Base-by-base conservation (phyloP, 2,797 vertebrate genomes). In the Microcaecilia unicolor region DNA sequence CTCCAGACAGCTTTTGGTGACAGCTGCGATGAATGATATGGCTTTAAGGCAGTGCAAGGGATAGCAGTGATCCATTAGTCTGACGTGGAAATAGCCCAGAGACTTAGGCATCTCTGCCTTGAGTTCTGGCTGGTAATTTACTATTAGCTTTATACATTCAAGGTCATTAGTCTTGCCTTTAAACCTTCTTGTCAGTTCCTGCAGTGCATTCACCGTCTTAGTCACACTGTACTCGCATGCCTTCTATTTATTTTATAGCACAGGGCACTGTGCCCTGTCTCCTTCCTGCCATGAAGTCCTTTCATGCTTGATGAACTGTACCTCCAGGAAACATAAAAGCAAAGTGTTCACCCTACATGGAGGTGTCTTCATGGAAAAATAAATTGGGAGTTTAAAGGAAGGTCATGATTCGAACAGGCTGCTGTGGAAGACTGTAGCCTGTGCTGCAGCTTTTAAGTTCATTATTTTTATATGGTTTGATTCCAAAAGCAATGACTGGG, bases 361-460 rank as follows among this genome's bases (percentile, higher is more conserved):
- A 56, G 46, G 58, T 50, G 32, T 65, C 48, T 68, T 55, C 25
- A 6, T 17, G 30, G 43, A 35, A 40, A 62, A 58, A 68, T 68
- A 68, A 65, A 65, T 59, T 4, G 4, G 36, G 34, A 65, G 48
- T 68, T 68, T 68, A 65, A 65, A 68, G 62, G 53, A n/a, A n/a
- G 55, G 58, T 68, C 53, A 53, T 38, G 48, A 60, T 55, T 60
- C 51, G 37, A 38, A 58, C 51, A 42, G 42, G 52, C 55, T 48
- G 37, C 58, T 53, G 55, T 55, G 68, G 62, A 65, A 65, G 65
- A 68, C 65, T 58, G 60, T 68, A 68, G 68, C 68, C 65, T 68
- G 26, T 68, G 55, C 53, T 58, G 65, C 58, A 68, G 55, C 58
- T 68, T n/a, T 65, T 68, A 68, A 68, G 58, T 60, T 68, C 53